phyloP scores from a whole-genome alignment of 2,888 invertebrate genomes.

The Chrysolina haemoptera region DNA sequence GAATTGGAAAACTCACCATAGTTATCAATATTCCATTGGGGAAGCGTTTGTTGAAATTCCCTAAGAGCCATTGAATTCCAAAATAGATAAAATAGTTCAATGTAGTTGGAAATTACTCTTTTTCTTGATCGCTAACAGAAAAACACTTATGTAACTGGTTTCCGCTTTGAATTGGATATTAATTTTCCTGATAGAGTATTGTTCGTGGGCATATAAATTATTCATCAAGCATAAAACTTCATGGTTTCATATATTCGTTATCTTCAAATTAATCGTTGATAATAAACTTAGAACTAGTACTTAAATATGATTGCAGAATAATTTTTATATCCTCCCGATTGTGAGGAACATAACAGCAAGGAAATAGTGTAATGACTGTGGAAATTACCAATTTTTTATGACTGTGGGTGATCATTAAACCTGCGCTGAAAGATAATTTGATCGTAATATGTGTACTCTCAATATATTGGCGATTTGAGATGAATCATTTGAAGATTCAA shows the following conservation, averaged over 20 bases:
- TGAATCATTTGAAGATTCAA: no score
- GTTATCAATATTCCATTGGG: no score
- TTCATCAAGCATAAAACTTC: not conserved
- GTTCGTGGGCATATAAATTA: not conserved
- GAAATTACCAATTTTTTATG: not conserved
- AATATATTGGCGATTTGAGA: no score
- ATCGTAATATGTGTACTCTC: not conserved
- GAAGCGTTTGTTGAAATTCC: no score
- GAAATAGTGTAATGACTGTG: not conserved
- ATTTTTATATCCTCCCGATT: not conserved
- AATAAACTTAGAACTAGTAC: not conserved
- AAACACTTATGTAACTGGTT: no score
- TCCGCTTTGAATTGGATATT: no score
- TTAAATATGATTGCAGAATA: conserved; percentile 3
- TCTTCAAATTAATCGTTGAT: conserved; percentile 6
- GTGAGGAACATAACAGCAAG: not conserved
- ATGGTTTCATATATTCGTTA: conserved; percentile 3
- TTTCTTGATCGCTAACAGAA: no score
- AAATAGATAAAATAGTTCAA: no score
- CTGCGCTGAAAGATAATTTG: not conserved
- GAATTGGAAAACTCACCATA: no score
- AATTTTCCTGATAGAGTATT: not conserved
- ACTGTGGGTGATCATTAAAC: not conserved
- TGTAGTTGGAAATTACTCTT: no score
- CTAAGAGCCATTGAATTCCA: no score